Base-by-base conservation (phyloP, 2,113 vertebrate genomes). In the Sinocyclocheilus maitianheensis region DNA sequence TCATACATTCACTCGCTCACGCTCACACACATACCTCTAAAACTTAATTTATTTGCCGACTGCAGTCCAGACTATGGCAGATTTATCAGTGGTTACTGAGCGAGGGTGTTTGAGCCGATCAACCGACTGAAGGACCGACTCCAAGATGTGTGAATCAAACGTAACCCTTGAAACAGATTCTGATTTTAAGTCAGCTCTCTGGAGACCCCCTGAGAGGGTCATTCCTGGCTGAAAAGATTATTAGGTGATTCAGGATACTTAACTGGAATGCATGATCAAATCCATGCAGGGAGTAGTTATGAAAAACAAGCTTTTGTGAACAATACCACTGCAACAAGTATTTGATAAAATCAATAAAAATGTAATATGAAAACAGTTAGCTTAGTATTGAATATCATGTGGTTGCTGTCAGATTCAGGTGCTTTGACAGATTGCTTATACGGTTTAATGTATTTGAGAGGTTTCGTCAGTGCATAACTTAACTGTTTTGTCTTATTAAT, bases 81-180 rank as follows among this genome's bases (percentile, higher is more conserved):
- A 30, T 82, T 67, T 37, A 67, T 82, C 62, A 12, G 46, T 22
- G n/a, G n/a, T 82, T 82, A 82, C 43, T 11, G 18, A 43, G 34
- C 5, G 3, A 60, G 58, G 75, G n/a, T 46, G 63, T 69, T 82
- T 51, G 34, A 30, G 62, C 62, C 8, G 40, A 30, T 51, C 46
- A 51, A 46, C 22, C 60, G 4, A 30, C 81, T 22, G 26, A 34
- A 71, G 16, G 11, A 74, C 20, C 37, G 3, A 60, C 18, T 55
- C 4, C 51, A 40, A 58, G 20, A 81, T 81, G 34, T 67, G 79
- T 67, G 26, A 53, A 37, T 83, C 24, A 83, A 14, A 3, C 46
- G 16, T 8, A 53, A 34, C 63, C 16, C 26, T 55, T 34, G n/a
- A 53, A 72, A n/a, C 10, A 4, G 30, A 55, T 22, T 34, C 8